Conservation (phyloP, 2,797 vertebrate species). For the Danio aesculapii region DNA sequence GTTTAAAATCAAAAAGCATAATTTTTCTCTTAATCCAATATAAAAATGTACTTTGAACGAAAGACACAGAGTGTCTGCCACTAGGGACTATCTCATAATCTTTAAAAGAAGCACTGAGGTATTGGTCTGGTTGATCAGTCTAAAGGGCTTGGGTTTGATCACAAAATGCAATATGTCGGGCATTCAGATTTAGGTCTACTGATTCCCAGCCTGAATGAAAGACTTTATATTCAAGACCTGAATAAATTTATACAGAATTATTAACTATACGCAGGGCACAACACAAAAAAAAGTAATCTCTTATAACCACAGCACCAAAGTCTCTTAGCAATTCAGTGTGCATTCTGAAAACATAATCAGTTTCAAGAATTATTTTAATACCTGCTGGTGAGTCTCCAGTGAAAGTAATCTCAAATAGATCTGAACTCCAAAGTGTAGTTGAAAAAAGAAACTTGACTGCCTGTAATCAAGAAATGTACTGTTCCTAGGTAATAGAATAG, state of each 20-base stretch:
- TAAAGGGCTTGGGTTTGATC: constrained; percentile 26
- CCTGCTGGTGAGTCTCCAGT: constrained; percentile 71
- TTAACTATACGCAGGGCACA: constrained; percentile 1
- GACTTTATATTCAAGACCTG: not conserved
- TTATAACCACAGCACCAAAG: constrained; percentile 17
- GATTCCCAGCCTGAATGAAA: constrained; percentile 15
- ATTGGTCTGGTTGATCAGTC: constrained; percentile 1
- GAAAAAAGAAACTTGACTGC: constrained; percentile 57
- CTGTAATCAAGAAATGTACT: constrained; percentile 13
- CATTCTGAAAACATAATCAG: constrained; percentile 42
- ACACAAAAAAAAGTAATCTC: constrained; percentile 27
- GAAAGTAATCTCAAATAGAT: constrained; percentile 73
- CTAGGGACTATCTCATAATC: constrained; percentile 25
- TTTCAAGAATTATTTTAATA: constrained; percentile 43
- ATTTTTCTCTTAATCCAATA: too few relatives aligned
- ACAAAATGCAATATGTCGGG: constrained; percentile 7
- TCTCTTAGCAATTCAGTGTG: constrained; percentile 41
- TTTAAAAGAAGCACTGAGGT: not conserved
- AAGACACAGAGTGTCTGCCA: not conserved
- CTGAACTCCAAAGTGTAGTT: constrained; percentile 68
- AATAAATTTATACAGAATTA: constrained; percentile 34
- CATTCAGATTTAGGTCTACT: constrained; percentile 9
- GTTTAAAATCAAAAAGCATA: too few relatives aligned
- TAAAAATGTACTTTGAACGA: too few relatives aligned
- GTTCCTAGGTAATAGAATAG: constrained; percentile 59